Base-by-base conservation (phyloP, 1,140 invertebrate species). In the Coptotermes formosanus region DNA sequence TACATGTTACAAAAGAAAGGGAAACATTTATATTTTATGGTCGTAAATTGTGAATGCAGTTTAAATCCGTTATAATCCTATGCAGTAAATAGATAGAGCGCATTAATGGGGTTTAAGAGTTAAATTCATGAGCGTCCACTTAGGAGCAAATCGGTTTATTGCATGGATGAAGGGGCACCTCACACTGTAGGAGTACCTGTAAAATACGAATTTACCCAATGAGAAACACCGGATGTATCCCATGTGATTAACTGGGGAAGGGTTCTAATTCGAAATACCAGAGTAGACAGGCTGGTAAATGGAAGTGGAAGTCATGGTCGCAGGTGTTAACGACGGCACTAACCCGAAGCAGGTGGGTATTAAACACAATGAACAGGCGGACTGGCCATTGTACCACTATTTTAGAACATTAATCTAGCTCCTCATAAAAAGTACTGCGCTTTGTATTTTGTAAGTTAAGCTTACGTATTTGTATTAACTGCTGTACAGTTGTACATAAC, bases 141-240 rank as follows among this genome's bases (percentile, higher is more conserved):
- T 75, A 30, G 64, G 25, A 75, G 64, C 14, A 75, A 75, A 75
- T 75, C 64, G 64, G 64, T 75, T 75, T 75, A 75, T 75, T 75
- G 64, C 64, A 16, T 75, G 64, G 64, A 30, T 75, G 64, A 75
- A 75, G 64, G 64, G 64, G 64, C 25, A 30, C 7, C 25, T 30
- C 64, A 8, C 64, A 8, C 64, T 75, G 8, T 75, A 38, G 38
- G 38, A 38, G 38, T 38, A 75, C 64, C 59, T 64, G 59, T 19
- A n/a, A 64, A 16, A n/a, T 64, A 30, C 25, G n/a, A 75, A n/a
- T 75, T 9, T 8, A 75, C 64, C 64, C 64, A 30, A 75, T 75
- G 64, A 75, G 64, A 75, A 75, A 30, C 25, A 30, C 30, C 64
- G 25, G 64, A 6, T 75, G n/a, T 30, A 75, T 30, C 64, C 64